Conservation (phyloP, 2,113 vertebrate genomes). For the Ailurus styani region DNA sequence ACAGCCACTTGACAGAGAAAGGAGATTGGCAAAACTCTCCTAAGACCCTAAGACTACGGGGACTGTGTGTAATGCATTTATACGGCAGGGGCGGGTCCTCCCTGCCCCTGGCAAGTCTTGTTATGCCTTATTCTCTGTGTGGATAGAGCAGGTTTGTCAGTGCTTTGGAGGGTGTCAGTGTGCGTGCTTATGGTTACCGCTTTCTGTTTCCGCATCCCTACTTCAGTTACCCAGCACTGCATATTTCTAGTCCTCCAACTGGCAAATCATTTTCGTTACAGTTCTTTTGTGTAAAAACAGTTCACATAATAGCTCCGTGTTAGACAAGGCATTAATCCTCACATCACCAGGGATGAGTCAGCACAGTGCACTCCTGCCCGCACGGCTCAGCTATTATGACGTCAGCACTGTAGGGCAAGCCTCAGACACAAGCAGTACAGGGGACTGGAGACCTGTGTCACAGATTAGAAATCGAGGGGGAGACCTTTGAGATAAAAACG, state of each 20-base stretch:
- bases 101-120: constrained; percentile 74
- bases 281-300: constrained; percentile 68
- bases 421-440: constrained; percentile 36
- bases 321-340: constrained; percentile 73
- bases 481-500: constrained; percentile 43
- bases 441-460: constrained; percentile 45
- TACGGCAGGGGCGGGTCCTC: constrained; percentile 74
- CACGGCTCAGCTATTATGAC: constrained; percentile 69
- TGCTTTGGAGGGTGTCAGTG: background rate
- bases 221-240: constrained; percentile 17
- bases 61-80: constrained; percentile 80
- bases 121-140: constrained; percentile 71
- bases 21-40: constrained; percentile 79
- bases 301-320: constrained; percentile 69
- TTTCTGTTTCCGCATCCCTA: constrained; percentile 14
- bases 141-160: constrained; percentile 66
- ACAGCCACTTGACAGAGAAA: constrained; percentile 80
- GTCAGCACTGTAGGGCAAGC: constrained; percentile 56
- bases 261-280: constrained; percentile 45
- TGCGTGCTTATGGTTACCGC: constrained; percentile 25
- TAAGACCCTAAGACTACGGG: constrained; percentile 73
- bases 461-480: constrained; percentile 38
- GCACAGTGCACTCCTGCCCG: constrained; percentile 65
- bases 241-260: constrained; percentile 55
- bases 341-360: constrained; percentile 73